Conservation (phyloP, 2,888 invertebrate species). For the Polydrusus pterygomalis region DNA sequence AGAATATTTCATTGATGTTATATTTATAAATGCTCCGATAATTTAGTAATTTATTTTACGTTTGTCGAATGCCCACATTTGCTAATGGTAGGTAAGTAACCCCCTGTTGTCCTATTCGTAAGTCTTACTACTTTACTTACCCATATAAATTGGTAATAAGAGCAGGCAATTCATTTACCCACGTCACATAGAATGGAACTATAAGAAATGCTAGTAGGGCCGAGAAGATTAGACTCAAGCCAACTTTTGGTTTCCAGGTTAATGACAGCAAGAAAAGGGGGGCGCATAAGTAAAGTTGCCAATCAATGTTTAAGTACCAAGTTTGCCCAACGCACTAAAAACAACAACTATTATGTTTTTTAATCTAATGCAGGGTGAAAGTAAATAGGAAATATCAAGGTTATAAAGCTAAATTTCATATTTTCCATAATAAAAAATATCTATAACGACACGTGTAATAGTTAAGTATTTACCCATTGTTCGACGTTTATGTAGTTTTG, state of each 20-base stretch:
- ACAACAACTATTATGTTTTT: background rate
- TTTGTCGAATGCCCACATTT: background rate
- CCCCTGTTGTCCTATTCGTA: background rate
- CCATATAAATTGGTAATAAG: constrained; percentile 58
- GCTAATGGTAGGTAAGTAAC: no score
- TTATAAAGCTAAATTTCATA: no score
- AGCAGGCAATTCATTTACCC: constrained; percentile 58
- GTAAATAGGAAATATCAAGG: no score
- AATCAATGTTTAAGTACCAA: constrained; percentile 78
- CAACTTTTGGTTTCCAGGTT: constrained; percentile 67
- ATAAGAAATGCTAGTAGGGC: constrained; percentile 56
- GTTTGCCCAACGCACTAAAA: constrained; percentile 74
- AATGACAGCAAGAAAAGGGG: constrained; percentile 74
- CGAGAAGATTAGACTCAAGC: constrained; percentile 51
- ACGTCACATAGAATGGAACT: constrained; percentile 58
- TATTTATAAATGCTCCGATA: no score
- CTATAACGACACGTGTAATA: no score
- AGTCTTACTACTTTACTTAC: constrained; percentile 47
- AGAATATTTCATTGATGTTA: no score
- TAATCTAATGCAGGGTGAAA: no score
- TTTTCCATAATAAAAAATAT: no score
- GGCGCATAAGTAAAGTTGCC: constrained; percentile 74
- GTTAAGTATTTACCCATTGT: constrained; percentile 51
- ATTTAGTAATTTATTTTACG: no score
- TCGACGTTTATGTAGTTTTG: constrained; percentile 63